Base-by-base conservation (phyloP, 2,888 invertebrate species). In the Isoperla grammatica region DNA sequence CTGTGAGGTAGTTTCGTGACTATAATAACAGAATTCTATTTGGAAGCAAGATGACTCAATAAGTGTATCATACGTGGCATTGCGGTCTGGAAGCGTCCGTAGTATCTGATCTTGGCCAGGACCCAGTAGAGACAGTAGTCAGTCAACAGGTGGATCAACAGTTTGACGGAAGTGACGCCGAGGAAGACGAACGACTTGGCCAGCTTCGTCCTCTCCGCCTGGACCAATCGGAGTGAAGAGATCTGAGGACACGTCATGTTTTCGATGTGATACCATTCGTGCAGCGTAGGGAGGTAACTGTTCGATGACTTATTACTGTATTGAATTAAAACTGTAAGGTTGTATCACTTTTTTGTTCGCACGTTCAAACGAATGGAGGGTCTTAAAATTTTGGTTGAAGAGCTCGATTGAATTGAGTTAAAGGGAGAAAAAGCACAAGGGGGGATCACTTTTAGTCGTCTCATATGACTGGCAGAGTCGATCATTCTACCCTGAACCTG, bases 41-140 rank as follows among this genome's bases (percentile, higher is more conserved):
- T n/a, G n/a, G n/a, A n/a, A n/a, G n/a, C n/a, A n/a, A n/a, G n/a
- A n/a, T n/a, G n/a, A n/a, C n/a, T n/a, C n/a, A n/a, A n/a, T n/a
- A n/a, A n/a, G n/a, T n/a, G n/a, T n/a, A 29, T 29, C 59, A 13
- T 64, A 69, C 72, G 64, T 64, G 68, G 66, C 2, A 69, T 63
- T 17, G 68, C 64, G 2, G 71, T 67, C 55, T 71, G 66, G 19
- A 72, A 58, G 5, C 67, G 75, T 64, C 75, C 79, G 64, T 80
- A 75, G 61, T 71, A 69, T 49, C 75, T 68, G 29, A 82, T 75
- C 49, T 76, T 72, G 56, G 70, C 70, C 55, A 94, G 72, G n/a
- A 92, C 77, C 87, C 90, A 90, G 71, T 81, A 91, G 0, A 94
- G 74, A 19, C 85, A 81, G 71, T 88, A 90, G 73, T 95, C 94